Evolutionary conservation across 2,797 vertebrate genomes (phyloP).

Genomic region (Sebastes steindachneri): DNA sequence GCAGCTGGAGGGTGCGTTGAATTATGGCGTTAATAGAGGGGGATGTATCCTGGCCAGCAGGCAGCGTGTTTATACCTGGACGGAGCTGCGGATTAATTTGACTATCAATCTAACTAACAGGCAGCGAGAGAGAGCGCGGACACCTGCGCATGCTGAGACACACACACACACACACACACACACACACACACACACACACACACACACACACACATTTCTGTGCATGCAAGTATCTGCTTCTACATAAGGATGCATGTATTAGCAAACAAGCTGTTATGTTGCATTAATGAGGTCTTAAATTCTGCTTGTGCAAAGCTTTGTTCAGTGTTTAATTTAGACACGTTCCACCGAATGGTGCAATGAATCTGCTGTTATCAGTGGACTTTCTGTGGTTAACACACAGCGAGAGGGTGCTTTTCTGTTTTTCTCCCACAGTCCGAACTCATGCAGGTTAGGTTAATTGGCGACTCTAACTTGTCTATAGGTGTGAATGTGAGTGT

Average conservation of each 20-base stretch:
- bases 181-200: neutral
- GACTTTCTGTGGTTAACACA: neutral
- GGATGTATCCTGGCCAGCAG: constrained; percentile 70
- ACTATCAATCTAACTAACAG: constrained; percentile 75
- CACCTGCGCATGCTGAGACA: constrained; percentile 15
- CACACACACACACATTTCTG: neutral
- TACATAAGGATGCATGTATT: neutral
- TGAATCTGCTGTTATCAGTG: neutral
- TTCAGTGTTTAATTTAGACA: neutral
- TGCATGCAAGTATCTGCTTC: neutral
- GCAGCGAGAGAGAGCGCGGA: constrained; percentile 12
- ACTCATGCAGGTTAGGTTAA: neutral
- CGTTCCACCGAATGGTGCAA: neutral
- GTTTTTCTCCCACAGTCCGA: no score
- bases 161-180: neutral
- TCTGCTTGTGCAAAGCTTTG: neutral
- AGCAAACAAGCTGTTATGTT: neutral
- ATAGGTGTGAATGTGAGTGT: neutral
- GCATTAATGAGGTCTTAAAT: neutral
- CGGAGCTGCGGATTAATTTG: constrained; percentile 71
- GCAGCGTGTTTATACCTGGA: constrained; percentile 76
- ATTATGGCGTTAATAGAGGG: constrained; percentile 72
- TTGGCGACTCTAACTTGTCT: neutral
- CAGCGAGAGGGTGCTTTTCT: neutral
- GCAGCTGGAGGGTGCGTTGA: constrained; percentile 69